Percentiles rank a stretch among this genome's conserved stretches.
These are phyloP conservation scores for Pseudomugil gertrudae DNA, from an alignment of 2,797 vertebrate species.

Conservation along the genomic window DNA sequence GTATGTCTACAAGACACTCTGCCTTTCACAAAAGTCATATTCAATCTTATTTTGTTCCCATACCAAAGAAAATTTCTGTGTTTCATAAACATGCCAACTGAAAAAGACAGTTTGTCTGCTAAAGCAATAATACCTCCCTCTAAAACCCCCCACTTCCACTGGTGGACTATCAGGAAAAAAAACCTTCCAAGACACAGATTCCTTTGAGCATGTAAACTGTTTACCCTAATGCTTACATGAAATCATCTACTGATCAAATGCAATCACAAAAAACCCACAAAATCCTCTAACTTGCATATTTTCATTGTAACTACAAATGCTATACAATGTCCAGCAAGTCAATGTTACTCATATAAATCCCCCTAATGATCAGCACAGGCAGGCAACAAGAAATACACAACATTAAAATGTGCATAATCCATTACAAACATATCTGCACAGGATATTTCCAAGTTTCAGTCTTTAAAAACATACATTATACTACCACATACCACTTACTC, in stretches of 20 bases:
- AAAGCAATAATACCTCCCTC: slow-evolving; percentile 38
- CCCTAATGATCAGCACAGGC: slow-evolving; percentile 36
- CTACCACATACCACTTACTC: neutral
- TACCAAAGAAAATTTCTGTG: slow-evolving; percentile 17
- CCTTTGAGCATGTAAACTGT: slow-evolving; percentile 22
- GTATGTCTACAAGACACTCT: neutral
- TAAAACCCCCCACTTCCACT: slow-evolving; percentile 36
- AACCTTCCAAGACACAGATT: slow-evolving; percentile 34
- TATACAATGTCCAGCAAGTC: slow-evolving; percentile 2
- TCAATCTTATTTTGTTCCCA: neutral
- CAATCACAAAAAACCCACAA: slow-evolving; percentile 21
- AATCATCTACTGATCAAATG: slow-evolving; percentile 26
- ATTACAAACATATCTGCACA: slow-evolving; percentile 21
- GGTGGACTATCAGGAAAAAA: slow-evolving; percentile 48
- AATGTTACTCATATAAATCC: slow-evolving; percentile 28
- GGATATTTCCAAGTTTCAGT: slow-evolving; percentile 18
- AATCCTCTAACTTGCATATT: neutral
- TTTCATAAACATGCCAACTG: slow-evolving; percentile 17
- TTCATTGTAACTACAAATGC: neutral
- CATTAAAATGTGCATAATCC: slow-evolving; percentile 14
- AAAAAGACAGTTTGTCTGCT: slow-evolving; percentile 25
- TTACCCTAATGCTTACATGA: slow-evolving; percentile 8
- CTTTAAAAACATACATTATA: slow-evolving; percentile 1
- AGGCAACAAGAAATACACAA: slow-evolving; percentile 33
- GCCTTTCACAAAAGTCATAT: slow-evolving; percentile 1